Evolutionary conservation across 1,140 invertebrate genomes (phyloP).

Genomic region (Drosophila sp.): DNA sequence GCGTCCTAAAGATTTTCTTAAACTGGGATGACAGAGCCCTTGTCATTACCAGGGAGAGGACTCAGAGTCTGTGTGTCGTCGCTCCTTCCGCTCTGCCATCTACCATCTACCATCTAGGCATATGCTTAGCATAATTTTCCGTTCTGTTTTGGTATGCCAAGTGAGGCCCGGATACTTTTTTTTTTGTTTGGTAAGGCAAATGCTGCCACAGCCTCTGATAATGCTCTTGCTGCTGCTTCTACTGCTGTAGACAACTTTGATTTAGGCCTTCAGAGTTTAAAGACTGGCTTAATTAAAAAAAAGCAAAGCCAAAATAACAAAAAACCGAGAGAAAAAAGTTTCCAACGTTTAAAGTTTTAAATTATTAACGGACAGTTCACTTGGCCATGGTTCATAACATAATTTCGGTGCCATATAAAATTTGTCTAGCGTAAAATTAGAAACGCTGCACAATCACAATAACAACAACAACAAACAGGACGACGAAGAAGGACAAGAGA

Average conservation of each 20-base stretch:
- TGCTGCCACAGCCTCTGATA: slow-evolving; percentile 25
- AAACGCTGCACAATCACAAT: slow-evolving; percentile 65
- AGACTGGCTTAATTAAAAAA: slow-evolving; percentile 68
- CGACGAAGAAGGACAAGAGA: slow-evolving; percentile 44
- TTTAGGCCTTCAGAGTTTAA: slow-evolving; percentile 58
- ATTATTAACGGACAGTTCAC: slow-evolving; percentile 67
- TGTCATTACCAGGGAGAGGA: slow-evolving; percentile 72
- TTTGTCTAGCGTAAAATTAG: slow-evolving; percentile 79
- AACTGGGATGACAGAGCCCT: slow-evolving; percentile 50
- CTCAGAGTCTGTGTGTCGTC: neutral
- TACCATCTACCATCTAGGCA: slow-evolving; percentile 33
- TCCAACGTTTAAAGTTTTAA: slow-evolving; percentile 45
- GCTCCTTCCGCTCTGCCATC: slow-evolving; percentile 22
- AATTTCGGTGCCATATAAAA: slow-evolving; percentile 78
- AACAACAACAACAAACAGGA: slow-evolving; percentile 35
- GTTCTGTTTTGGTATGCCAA: slow-evolving; percentile 56
- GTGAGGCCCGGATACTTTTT: slow-evolving; percentile 30
- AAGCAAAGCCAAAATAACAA: slow-evolving; percentile 15
- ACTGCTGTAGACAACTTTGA: slow-evolving; percentile 64
- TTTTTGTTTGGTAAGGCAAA: neutral
- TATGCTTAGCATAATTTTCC: slow-evolving; percentile 78
- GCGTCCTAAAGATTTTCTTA: slow-evolving; percentile 36
- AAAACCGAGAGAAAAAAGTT: slow-evolving; percentile 33
- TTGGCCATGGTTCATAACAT: slow-evolving; percentile 68
- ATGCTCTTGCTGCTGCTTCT: slow-evolving; percentile 32